Evolutionary conservation across 2,888 invertebrate species (phyloP).

Genomic region (Melanostoma mellinum): DNA sequence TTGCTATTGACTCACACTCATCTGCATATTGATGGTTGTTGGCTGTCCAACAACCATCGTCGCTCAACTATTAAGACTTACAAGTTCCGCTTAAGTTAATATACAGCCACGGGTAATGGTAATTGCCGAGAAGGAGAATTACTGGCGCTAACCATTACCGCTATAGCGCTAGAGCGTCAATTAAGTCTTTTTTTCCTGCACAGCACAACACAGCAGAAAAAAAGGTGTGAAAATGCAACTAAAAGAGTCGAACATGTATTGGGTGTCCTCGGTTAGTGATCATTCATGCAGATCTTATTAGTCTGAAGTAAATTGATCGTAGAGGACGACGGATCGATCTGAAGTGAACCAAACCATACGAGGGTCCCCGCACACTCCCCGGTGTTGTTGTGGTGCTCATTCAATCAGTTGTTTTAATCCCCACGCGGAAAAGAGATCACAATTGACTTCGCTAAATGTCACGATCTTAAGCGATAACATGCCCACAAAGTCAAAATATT

Average conservation of each 20-base stretch:
- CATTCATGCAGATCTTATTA: slow-evolving; percentile 56
- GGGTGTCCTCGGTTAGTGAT: slow-evolving; percentile 61
- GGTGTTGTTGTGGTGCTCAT: not conserved
- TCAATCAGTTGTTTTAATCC: slow-evolving; percentile 41
- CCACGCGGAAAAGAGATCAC: slow-evolving; percentile 18
- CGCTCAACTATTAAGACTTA: slow-evolving; percentile 52
- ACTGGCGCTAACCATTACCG: slow-evolving; percentile 69
- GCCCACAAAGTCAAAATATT: slow-evolving; percentile 71
- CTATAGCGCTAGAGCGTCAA: slow-evolving; percentile 42
- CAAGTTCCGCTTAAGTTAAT: slow-evolving; percentile 43
- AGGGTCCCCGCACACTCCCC: too few relatives aligned
- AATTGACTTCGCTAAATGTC: slow-evolving; percentile 62
- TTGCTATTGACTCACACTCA: slow-evolving; percentile 65
- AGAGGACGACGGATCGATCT: not conserved
- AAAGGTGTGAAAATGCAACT: slow-evolving; percentile 69
- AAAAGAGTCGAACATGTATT: slow-evolving; percentile 25
- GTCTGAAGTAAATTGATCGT: slow-evolving; percentile 2
- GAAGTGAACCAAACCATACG: too few relatives aligned
- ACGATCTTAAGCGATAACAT: slow-evolving; percentile 67
- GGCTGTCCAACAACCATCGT: slow-evolving; percentile 58
- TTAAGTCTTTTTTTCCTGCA: slow-evolving; percentile 45
- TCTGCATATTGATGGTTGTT: slow-evolving; percentile 71
- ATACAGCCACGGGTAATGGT: slow-evolving; percentile 12
- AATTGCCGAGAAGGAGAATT: slow-evolving; percentile 41
- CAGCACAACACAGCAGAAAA: slow-evolving; percentile 5